phyloP scores from a whole-genome alignment of 2,888 invertebrate genomes.

The Pandemis corylana region DNA sequence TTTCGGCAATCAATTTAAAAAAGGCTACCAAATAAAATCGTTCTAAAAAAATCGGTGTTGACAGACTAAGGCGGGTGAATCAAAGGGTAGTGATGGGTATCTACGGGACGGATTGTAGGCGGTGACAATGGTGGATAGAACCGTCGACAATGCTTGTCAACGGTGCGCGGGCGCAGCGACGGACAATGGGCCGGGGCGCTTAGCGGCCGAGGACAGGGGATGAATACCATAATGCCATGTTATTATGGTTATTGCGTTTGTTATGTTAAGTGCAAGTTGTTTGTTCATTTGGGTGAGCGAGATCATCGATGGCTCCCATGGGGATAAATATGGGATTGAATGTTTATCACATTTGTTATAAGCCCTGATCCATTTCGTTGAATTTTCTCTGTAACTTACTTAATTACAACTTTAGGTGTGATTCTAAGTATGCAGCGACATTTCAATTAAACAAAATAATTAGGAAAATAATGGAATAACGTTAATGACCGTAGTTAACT shows the following conservation, averaged over 20 bases:
- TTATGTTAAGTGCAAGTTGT: slow-evolving; percentile 5
- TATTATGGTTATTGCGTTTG: slow-evolving; percentile 5
- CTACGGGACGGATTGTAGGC: slow-evolving; percentile 43
- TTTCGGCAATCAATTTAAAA: slow-evolving; percentile 17
- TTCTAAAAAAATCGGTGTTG: slow-evolving; percentile 1
- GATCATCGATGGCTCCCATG: neutral
- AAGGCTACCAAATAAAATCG: slow-evolving; percentile 3
- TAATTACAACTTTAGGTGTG: no score
- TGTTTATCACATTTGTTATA: no score
- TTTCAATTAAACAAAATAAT: no score
- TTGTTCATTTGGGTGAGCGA: neutral
- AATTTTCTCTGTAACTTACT: no score
- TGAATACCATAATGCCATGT: slow-evolving; percentile 3
- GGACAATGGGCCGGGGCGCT: slow-evolving; percentile 58
- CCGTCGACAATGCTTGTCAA: slow-evolving; percentile 62
- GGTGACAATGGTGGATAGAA: slow-evolving; percentile 45
- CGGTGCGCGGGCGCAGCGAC: slow-evolving; percentile 3
- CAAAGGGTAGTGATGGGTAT: slow-evolving; percentile 37
- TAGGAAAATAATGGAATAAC: no score
- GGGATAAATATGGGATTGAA: slow-evolving; percentile 17
- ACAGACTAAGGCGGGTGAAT: slow-evolving; percentile 25
- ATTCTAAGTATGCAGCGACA: no score
- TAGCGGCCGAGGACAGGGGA: slow-evolving; percentile 40
- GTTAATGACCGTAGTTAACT: no score
- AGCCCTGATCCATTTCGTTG: no score